phyloP scores from a whole-genome alignment of 2,113 vertebrate species.

The Atractosteus spatula region DNA sequence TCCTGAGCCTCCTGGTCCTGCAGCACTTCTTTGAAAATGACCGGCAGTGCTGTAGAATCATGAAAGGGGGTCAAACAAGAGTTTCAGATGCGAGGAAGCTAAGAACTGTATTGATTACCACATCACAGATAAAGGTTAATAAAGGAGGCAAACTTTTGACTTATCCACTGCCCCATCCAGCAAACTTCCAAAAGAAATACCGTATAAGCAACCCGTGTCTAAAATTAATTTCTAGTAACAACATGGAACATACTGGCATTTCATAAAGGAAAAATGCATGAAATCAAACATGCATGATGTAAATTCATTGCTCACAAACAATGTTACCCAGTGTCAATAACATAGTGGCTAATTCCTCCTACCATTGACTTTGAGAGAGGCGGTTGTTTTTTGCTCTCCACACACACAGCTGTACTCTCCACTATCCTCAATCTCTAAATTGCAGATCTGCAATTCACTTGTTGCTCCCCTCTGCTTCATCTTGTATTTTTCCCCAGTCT shows the following conservation, averaged over 20 bases:
- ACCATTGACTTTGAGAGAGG: constrained; percentile 69
- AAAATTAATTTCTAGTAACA: too few species aligned
- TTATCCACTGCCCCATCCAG: constrained; percentile 71
- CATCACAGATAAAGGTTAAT: constrained; percentile 55
- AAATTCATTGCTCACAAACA: too few species aligned
- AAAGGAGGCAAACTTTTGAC: constrained; percentile 57
- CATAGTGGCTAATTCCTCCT: constrained; percentile 25
- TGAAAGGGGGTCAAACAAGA: neutral
- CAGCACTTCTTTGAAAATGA: constrained; percentile 74
- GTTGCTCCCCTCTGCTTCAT: constrained; percentile 52
- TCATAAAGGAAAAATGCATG: too few species aligned
- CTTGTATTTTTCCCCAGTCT: constrained; percentile 63
- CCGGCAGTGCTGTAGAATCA: constrained; percentile 56
- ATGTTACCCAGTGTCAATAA: neutral
- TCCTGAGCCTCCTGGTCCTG: constrained; percentile 76
- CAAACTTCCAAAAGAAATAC: constrained; percentile 50
- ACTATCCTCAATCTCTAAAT: constrained; percentile 57
- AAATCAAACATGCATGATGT: too few species aligned
- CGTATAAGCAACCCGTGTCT: constrained; percentile 55
- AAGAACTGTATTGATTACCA: neutral
- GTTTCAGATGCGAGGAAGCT: neutral
- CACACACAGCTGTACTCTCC: constrained; percentile 68
- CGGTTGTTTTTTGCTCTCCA: constrained; percentile 65
- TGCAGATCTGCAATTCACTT: constrained; percentile 66
- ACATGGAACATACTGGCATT: too few species aligned